Base-by-base conservation (phyloP, 1,140 invertebrate genomes). In the Aporrectodea caliginosa region DNA sequence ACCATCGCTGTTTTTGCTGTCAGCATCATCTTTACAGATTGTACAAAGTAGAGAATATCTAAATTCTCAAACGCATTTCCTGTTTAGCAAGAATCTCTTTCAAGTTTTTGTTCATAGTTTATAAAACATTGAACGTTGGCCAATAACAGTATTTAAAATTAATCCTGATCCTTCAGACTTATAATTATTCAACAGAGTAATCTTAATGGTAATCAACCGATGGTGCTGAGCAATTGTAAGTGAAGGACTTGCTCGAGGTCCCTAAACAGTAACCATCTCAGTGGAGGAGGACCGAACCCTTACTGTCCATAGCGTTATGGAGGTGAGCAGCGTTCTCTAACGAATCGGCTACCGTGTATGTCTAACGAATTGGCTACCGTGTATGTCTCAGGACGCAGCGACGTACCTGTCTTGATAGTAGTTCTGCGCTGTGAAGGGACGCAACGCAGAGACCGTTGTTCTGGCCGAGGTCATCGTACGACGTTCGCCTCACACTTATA, bases 401-500 rank as follows among this genome's bases (percentile, higher is more conserved):
- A 79, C 43, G 73, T 83, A 91, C 94, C 90, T 97, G 95, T 86
- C 94, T 91, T 78, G 95, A 96, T 78, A 95, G 91, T 86, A 95
- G 93, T 90, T 98, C 96, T 29, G 96, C 96, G 86, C 96, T 95
- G n/a, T 97, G 90, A 35, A 98, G 89, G 6, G 93, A 94, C 74
- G 92, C 91, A 0, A 98, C 94, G 0, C 95, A 95, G 1, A 98
- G 90, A 0, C 94, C 93, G 84, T 93, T 93, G 58, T 92, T 92
- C 82, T 90, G 89, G 69, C 92, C 90, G 6, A 93, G 91, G 85
- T 98, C 95, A 84, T 98, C 95, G 84, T 96, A 96, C 83, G 94
- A 97, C 1, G 94, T 94, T 84, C 96, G 90, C 80, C 96, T 90
- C 85, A 94, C 95, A 85, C 95, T 98, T 84, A 99, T 98, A 79